Evolutionary conservation across 2,797 vertebrate genomes (phyloP).

Genomic region (Cossypha caffra): DNA sequence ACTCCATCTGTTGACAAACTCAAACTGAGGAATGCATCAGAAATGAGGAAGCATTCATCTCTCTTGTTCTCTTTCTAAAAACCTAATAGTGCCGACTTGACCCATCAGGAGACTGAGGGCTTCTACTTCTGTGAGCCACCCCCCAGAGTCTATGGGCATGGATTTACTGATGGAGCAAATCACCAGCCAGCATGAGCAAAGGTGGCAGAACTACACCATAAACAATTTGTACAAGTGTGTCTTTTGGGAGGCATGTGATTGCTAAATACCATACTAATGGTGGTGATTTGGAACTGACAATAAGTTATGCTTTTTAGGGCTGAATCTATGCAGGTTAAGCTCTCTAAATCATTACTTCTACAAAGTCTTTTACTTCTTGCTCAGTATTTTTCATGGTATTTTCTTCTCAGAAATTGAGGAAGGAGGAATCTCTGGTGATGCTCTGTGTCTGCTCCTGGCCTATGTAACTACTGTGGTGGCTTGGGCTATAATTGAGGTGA

Average conservation of each 20-base stretch:
- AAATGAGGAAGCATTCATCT: not conserved
- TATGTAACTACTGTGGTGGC: fast-evolving
- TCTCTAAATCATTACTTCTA: not conserved
- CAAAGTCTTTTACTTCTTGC: not conserved
- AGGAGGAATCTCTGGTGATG: not conserved
- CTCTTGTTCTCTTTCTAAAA: not conserved
- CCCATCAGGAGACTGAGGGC: not conserved
- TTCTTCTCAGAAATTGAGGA: not conserved
- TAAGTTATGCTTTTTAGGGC: not conserved
- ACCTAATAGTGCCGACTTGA: not conserved
- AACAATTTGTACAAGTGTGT: not conserved
- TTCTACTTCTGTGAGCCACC: not conserved
- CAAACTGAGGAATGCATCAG: not conserved
- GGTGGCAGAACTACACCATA: not conserved
- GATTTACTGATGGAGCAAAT: not conserved
- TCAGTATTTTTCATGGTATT: not conserved
- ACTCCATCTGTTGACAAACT: conserved; percentile 38
- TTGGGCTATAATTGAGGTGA: not conserved
- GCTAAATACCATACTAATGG: not conserved
- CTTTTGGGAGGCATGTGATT: not conserved
- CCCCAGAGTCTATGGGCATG: not conserved
- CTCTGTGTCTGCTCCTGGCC: not conserved
- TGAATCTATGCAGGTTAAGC: not conserved
- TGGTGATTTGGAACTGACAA: not conserved
- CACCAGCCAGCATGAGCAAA: not conserved